Conservation (phyloP, 2,797 vertebrate genomes). For the Anolis apletophallus region DNA sequence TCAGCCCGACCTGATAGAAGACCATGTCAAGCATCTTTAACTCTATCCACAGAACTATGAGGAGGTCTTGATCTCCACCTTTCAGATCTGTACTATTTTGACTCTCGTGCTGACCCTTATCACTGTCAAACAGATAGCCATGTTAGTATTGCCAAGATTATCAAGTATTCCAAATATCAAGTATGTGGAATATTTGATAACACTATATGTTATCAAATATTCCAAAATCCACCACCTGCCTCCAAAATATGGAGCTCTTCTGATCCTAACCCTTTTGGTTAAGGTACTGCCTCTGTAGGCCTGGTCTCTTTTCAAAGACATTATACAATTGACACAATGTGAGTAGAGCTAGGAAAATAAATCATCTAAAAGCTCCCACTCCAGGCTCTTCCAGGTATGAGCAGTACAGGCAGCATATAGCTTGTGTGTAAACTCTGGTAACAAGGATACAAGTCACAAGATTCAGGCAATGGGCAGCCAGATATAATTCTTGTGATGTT, state of each 20-base stretch:
- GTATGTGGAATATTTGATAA: too few relatives aligned
- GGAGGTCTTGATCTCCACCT: not conserved
- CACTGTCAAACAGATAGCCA: not conserved
- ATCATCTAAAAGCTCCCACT: not conserved
- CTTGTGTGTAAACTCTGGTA: rapidly evolving
- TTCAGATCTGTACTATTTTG: not conserved
- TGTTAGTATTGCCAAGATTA: too few relatives aligned
- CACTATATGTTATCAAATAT: too few relatives aligned
- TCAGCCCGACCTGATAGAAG: not conserved
- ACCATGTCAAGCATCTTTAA: not conserved
- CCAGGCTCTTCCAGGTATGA: not conserved
- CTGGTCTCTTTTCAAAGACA: not conserved
- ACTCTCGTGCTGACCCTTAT: not conserved
- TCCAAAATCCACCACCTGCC: too few relatives aligned
- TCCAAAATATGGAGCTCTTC: too few relatives aligned
- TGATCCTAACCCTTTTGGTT: too few relatives aligned
- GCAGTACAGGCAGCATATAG: not conserved
- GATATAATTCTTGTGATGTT: constrained; percentile 92
- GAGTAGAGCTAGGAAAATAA: not conserved
- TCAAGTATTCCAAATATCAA: too few relatives aligned
- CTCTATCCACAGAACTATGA: rapidly evolving
- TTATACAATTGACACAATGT: not conserved
- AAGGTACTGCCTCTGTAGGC: too few relatives aligned
- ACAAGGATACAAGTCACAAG: constrained; percentile 95
- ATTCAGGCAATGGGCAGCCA: constrained; percentile 92